Base-by-base conservation (phyloP, 2,797 vertebrate species). In the Fistularia tabacaria region DNA sequence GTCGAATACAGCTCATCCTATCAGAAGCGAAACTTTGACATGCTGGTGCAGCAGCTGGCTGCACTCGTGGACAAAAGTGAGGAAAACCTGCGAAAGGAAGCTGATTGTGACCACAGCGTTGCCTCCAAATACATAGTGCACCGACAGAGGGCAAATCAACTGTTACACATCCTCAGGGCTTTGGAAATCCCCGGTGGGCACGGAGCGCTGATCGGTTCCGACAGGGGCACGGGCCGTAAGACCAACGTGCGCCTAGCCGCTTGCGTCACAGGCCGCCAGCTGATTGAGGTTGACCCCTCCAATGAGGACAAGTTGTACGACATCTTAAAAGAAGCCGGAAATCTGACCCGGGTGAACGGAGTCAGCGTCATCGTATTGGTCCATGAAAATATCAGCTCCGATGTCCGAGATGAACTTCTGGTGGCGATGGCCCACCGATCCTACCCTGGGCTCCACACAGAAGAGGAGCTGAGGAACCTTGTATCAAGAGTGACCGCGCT, bases 141-240 rank as follows among this genome's bases (percentile, higher is more conserved):
- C 79, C 82, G 60, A 14, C 74, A 89, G 39, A 84, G 87, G 39
- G 70, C 80, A 37, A 64, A 52, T 25, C 93, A 94, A 6, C 81
- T 95, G 55, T 66, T 86, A 25, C 93, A 70, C 49, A 74, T 95
- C 51, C 80, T 91, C 59, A 86, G 92, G 8, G 81, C 85, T 36
- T 66, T 95, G 57, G 76, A 87, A 6, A 74, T 90, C 47, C 91
- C 92, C 1, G 81, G 75, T 45, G 91, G 91, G 62, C 94, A 97
- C 0, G 88, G 90, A 1, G 72, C 89, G 6, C 82, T 95, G 11
- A 78, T 93, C 0, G 74, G 88, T 10, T 61, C 76, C 4, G 42
- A 50, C 41, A 76, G 52, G n/a, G 82, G 86, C 60, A 92, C 91
- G 0, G 93, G 93, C 4, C 90, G 93, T 15, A 90, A 78, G 72